These are phyloP conservation scores for Plagiodera versicolora DNA, from an alignment of 2,888 invertebrate species.

Conservation along the genomic window DNA sequence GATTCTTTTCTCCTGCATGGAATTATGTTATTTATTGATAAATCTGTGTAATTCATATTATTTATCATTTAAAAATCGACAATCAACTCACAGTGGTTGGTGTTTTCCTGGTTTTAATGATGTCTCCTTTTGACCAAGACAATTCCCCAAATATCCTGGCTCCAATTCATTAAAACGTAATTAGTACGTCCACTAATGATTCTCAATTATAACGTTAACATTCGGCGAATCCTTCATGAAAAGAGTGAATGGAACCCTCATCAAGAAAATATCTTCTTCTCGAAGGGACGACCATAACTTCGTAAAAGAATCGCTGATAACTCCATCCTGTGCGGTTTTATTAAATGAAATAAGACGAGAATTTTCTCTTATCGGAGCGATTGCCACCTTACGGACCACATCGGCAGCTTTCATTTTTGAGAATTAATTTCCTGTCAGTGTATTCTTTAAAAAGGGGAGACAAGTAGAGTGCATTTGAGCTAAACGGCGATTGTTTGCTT, in stretches of 20 bases:
- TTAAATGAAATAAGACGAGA: constrained; percentile 55
- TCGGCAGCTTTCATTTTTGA: constrained; percentile 57
- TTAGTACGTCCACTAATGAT: neutral
- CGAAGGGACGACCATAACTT: constrained; percentile 12
- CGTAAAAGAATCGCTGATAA: constrained; percentile 42
- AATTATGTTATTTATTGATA: too few species aligned
- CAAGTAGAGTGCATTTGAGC: constrained; percentile 51
- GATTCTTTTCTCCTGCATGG: too few species aligned
- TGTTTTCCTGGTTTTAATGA: neutral
- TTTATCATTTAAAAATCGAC: too few species aligned
- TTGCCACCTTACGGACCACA: constrained; percentile 51
- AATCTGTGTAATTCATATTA: too few species aligned
- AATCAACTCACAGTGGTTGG: neutral
- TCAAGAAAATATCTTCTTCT: neutral
- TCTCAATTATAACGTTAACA: neutral
- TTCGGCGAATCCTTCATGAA: neutral
- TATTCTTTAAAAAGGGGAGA: constrained; percentile 56
- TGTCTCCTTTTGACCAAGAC: neutral
- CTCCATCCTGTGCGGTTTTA: constrained; percentile 48
- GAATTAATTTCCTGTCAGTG: constrained; percentile 58
- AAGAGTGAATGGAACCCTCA: neutral
- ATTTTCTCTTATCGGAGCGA: constrained; percentile 51
- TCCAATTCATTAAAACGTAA: constrained; percentile 6
- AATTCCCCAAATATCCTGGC: constrained; percentile 9
- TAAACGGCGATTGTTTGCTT: constrained; percentile 54